These are phyloP conservation scores for Monopis laevigella DNA, from an alignment of 2,888 invertebrate genomes.

Conservation along the genomic window DNA sequence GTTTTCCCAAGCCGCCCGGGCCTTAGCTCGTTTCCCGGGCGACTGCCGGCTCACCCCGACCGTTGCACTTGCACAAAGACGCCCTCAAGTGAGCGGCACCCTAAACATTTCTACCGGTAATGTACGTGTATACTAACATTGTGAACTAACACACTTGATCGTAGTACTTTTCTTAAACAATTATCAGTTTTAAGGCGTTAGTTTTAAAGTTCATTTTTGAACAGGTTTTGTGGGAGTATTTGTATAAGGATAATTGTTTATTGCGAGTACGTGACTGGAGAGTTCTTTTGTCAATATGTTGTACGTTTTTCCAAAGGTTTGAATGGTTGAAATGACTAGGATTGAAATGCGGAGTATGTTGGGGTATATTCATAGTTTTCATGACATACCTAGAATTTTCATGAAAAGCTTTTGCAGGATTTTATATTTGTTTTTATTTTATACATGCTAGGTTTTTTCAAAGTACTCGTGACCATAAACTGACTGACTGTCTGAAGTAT, in stretches of 20 bases:
- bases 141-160: slow-evolving; percentile 3
- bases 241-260: slow-evolving; percentile 1
- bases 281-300: slow-evolving; percentile 7
- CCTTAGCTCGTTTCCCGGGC: slow-evolving; percentile 53
- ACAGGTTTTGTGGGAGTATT: too few relatives aligned
- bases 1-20: slow-evolving; percentile 36
- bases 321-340: too few relatives aligned
- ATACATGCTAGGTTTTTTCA: too few relatives aligned
- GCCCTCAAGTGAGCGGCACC: slow-evolving; percentile 1
- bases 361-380: too few relatives aligned
- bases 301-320: slow-evolving; percentile 6
- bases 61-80: slow-evolving; percentile 37
- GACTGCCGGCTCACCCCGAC: slow-evolving; percentile 25
- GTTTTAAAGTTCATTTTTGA: too few relatives aligned
- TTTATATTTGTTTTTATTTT: too few relatives aligned
- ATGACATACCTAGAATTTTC: too few relatives aligned
- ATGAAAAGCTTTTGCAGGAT: too few relatives aligned
- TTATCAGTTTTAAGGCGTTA: not conserved
- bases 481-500: too few relatives aligned
- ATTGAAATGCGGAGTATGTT: too few relatives aligned
- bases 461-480: too few relatives aligned
- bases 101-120: slow-evolving; percentile 10
- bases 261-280: slow-evolving; percentile 1
- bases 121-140: slow-evolving; percentile 1
- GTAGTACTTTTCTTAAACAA: not conserved